phyloP scores from a whole-genome alignment of 2,113 vertebrate genomes.

The Cranoglanis bouderius region DNA sequence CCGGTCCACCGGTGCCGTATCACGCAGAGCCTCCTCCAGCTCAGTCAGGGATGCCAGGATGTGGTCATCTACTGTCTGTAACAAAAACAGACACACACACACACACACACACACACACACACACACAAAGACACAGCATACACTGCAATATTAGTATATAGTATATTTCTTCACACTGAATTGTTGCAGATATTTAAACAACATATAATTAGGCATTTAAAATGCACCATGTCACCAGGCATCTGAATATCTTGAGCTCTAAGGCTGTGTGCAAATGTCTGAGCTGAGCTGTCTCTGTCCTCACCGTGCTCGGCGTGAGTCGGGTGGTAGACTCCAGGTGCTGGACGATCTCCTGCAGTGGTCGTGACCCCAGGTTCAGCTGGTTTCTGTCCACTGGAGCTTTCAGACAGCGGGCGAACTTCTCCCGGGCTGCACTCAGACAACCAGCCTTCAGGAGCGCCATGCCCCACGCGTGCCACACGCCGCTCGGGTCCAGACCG shows the following conservation, averaged over 20 bases:
- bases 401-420: slow-evolving; percentile 89
- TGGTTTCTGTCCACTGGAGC: slow-evolving; percentile 90
- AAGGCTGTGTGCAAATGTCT: neutral
- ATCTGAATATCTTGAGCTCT: neutral
- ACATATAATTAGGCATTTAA: neutral
- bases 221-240: too few species aligned
- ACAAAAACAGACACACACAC: slow-evolving; percentile 43
- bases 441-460: slow-evolving; percentile 90
- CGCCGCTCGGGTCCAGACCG: slow-evolving; percentile 87
- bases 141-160: neutral
- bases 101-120: slow-evolving; percentile 24
- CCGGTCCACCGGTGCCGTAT: slow-evolving; percentile 72
- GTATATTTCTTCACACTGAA: neutral
- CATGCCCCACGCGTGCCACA: slow-evolving; percentile 97
- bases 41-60: slow-evolving; percentile 87
- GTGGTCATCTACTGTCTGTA: slow-evolving; percentile 78
- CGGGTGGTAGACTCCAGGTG: slow-evolving; percentile 85
- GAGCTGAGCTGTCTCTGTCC: neutral
- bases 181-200: neutral
- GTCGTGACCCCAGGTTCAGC: slow-evolving; percentile 78
- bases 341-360: slow-evolving; percentile 89
- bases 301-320: slow-evolving; percentile 75
- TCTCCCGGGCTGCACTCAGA: slow-evolving; percentile 85
- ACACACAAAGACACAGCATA: neutral
- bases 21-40: slow-evolving; percentile 81